A percentile compares a stretch with the other conserved stretches of the same genome.
phyloP scores from a whole-genome alignment of 2,113 vertebrate species.

The Pitta sordida region DNA sequence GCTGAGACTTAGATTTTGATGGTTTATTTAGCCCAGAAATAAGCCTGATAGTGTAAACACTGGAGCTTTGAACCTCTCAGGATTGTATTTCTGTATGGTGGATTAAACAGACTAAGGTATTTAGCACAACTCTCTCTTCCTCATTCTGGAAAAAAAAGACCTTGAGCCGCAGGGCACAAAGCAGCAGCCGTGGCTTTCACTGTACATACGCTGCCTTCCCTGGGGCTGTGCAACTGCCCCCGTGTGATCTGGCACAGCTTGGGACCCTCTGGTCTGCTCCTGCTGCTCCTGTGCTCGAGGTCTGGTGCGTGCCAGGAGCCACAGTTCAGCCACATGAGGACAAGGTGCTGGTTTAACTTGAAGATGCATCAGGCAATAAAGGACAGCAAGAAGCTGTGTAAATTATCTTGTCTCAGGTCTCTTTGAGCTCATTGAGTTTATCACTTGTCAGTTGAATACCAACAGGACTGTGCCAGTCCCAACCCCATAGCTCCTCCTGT shows the following conservation, averaged over 20 bases:
- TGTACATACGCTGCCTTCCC: neutral
- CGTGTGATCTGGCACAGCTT: accelerated
- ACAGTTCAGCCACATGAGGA: neutral
- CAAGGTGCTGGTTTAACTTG: neutral
- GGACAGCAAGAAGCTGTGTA: neutral
- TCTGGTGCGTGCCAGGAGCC: accelerated
- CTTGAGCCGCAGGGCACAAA: neutral
- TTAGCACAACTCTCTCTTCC: neutral
- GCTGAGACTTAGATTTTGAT: neutral
- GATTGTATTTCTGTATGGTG: neutral
- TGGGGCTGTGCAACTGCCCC: neutral
- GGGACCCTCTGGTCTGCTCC: accelerated
- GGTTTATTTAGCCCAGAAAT: constrained; percentile 32
- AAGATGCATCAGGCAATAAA: neutral
- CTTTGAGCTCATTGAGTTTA: neutral
- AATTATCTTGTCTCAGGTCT: neutral
- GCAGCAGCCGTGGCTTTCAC: neutral
- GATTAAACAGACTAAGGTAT: constrained; percentile 1
- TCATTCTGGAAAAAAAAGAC: neutral
- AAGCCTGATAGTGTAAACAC: constrained; percentile 9
- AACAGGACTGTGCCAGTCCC: accelerated
- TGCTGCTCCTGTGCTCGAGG: accelerated
- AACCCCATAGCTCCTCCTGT: neutral
- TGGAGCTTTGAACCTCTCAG: neutral
- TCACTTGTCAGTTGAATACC: neutral